Evolutionary conservation across 2,797 vertebrate genomes (phyloP).

Genomic region (Heliangelus exortis): DNA sequence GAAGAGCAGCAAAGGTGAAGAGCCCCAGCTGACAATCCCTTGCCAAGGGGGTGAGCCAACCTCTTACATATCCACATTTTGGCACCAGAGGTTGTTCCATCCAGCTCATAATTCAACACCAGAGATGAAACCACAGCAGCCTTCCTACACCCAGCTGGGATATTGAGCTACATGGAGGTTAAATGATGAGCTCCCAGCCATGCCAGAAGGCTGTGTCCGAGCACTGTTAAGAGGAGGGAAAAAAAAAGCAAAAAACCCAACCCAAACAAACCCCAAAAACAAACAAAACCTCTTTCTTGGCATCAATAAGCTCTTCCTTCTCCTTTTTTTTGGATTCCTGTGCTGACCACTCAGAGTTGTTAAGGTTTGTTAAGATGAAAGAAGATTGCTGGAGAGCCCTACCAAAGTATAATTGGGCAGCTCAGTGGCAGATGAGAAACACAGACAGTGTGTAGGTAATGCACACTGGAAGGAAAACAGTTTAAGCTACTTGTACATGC

Average conservation of each 20-base stretch:
- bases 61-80: not conserved
- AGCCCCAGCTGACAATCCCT: not conserved
- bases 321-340: not conserved
- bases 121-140: not conserved
- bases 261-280: too few species aligned
- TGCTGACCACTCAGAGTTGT: not conserved
- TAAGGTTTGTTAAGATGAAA: not conserved
- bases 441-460: not conserved
- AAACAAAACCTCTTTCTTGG: not conserved
- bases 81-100: not conserved
- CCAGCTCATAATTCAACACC: not conserved
- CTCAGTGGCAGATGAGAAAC: not conserved
- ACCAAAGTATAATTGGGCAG: not conserved
- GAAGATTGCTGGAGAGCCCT: not conserved
- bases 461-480: slow-evolving; percentile 25
- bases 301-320: not conserved
- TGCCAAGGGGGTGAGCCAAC: not conserved
- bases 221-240: not conserved
- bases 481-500: slow-evolving; percentile 52
- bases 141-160: not conserved
- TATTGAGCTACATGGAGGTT: not conserved
- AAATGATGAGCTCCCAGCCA: rapidly evolving
- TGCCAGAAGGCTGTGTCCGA: not conserved
- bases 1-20: not conserved
- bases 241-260: not conserved